These are phyloP conservation scores for Scolopax rusticola DNA, from an alignment of 2,797 vertebrate genomes.

Conservation along the genomic window DNA sequence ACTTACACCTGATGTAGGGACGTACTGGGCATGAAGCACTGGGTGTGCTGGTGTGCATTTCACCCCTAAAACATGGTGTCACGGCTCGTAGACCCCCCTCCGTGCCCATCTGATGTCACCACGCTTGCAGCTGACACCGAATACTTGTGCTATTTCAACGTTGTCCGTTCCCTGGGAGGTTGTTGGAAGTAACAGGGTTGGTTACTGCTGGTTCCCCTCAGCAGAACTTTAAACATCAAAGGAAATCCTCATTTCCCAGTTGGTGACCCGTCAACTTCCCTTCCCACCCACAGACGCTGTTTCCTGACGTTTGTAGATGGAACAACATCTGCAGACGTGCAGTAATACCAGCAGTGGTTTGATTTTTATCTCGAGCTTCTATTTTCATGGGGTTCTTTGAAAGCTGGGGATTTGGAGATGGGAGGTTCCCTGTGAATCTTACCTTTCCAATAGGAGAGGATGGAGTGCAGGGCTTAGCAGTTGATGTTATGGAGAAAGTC, in stretches of 20 bases:
- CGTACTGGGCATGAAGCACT: background rate
- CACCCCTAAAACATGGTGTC: background rate
- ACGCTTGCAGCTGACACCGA: background rate
- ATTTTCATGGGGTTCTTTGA: background rate
- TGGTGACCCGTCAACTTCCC: background rate
- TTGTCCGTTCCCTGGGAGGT: background rate
- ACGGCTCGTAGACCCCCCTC: background rate
- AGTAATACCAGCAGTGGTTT: background rate
- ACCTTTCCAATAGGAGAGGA: background rate
- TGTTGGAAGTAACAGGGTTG: background rate
- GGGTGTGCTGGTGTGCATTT: constrained; percentile 16
- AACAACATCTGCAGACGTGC: background rate
- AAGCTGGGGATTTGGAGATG: background rate
- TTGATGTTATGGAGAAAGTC: background rate
- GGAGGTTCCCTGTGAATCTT: background rate
- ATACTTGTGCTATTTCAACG: background rate
- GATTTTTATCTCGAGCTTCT: background rate
- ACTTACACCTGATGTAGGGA: background rate
- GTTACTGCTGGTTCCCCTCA: background rate
- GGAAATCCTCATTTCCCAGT: background rate
- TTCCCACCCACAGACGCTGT: background rate
- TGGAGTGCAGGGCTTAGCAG: background rate
- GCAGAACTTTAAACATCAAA: background rate
- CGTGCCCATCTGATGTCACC: background rate
- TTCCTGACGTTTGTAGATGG: background rate